phyloP scores from a whole-genome alignment of 2,113 vertebrate species.

The Solea solea region DNA sequence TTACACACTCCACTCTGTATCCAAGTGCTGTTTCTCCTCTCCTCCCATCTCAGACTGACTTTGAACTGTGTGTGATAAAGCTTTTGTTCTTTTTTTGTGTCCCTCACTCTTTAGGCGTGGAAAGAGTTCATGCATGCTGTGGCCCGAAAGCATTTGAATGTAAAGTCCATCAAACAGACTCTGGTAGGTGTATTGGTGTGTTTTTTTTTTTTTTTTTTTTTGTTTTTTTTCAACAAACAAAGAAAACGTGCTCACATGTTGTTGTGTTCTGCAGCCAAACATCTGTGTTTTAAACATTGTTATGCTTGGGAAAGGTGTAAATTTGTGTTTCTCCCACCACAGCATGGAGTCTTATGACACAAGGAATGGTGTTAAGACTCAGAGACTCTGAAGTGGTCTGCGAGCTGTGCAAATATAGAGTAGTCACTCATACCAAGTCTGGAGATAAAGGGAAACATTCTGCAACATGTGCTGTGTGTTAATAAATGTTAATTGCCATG shows the following conservation, averaged over 20 bases:
- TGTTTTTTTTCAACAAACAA: too few relatives aligned
- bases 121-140: too few relatives aligned
- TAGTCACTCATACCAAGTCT: slow-evolving; percentile 22
- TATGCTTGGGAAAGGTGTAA: slow-evolving; percentile 19
- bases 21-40: slow-evolving; percentile 4
- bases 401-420: slow-evolving; percentile 63
- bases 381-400: slow-evolving; percentile 20
- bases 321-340: slow-evolving; percentile 15
- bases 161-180: too few relatives aligned
- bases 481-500: slow-evolving; percentile 1
- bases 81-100: not conserved
- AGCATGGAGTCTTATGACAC: slow-evolving; percentile 40
- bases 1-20: slow-evolving; percentile 12
- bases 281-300: slow-evolving; percentile 11
- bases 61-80: slow-evolving; percentile 10
- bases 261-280: not conserved
- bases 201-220: too few relatives aligned
- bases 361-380: slow-evolving; percentile 55
- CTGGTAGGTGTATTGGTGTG: too few relatives aligned
- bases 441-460: slow-evolving; percentile 20
- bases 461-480: not conserved
- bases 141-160: too few relatives aligned
- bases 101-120: too few relatives aligned
- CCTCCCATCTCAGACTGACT: not conserved
- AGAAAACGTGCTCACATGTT: not conserved